Conservation (phyloP, 2,888 invertebrate genomes). For the Pantelozetes paolii region DNA sequence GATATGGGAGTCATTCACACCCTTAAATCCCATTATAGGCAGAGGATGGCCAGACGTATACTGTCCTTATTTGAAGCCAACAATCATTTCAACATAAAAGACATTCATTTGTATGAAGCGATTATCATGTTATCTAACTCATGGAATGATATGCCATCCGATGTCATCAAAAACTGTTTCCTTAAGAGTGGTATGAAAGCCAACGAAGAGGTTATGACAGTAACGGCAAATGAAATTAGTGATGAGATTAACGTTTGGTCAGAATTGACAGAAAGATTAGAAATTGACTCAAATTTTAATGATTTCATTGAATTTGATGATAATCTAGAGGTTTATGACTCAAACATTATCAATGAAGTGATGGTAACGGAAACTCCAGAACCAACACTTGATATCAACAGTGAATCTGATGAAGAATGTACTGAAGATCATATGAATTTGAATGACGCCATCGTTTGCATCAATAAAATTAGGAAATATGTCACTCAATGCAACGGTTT, state of each 20-base stretch:
- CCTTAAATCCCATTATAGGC: not conserved
- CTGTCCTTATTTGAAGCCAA: constrained; percentile 5
- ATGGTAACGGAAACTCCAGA: too few relatives aligned
- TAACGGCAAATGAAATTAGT: too few relatives aligned
- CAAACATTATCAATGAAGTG: too few relatives aligned
- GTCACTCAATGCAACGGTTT: not conserved
- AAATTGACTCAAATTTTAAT: too few relatives aligned
- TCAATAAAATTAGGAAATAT: not conserved
- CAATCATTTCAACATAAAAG: not conserved
- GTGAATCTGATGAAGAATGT: not conserved
- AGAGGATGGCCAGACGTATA: not conserved
- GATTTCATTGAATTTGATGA: too few relatives aligned
- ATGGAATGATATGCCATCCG: not conserved
- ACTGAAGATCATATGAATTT: not conserved
- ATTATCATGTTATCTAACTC: not conserved
- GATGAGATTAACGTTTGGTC: too few relatives aligned
- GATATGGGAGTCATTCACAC: constrained; percentile 24
- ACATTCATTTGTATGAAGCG: constrained; percentile 10
- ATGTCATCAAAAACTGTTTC: constrained; percentile 5
- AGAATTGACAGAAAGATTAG: too few relatives aligned
- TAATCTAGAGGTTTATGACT: too few relatives aligned
- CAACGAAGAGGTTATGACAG: too few relatives aligned
- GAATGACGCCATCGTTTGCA: not conserved
- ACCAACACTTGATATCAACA: too few relatives aligned
- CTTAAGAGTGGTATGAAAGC: not conserved